Percentiles rank a stretch among this genome's conserved stretches.
These are phyloP conservation scores for Leuciscus idus DNA, from an alignment of 2,113 vertebrate genomes.

Conservation along the genomic window DNA sequence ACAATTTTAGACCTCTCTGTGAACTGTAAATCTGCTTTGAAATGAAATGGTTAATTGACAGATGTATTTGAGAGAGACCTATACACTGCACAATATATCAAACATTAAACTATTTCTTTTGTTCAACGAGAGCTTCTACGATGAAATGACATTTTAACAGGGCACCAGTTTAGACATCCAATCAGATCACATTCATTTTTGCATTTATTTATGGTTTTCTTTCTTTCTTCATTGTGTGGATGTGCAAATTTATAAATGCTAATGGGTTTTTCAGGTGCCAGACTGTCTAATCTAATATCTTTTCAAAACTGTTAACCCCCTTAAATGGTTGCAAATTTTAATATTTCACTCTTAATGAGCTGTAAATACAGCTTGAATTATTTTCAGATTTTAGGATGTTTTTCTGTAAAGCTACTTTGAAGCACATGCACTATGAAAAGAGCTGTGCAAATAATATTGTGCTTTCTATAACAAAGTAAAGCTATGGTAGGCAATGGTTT, in stretches of 20 bases:
- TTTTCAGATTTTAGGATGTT: background rate
- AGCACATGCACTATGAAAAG: background rate
- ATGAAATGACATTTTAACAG: background rate
- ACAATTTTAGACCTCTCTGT: background rate
- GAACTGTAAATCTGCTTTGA: constrained; percentile 23
- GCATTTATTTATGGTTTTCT: background rate
- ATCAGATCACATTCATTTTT: background rate
- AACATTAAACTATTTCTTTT: background rate
- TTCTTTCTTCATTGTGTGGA: background rate
- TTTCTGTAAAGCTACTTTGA: background rate
- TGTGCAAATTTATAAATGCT: background rate
- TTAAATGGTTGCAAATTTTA: background rate
- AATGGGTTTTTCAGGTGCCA: background rate
- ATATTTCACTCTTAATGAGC: background rate
- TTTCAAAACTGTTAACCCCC: background rate
- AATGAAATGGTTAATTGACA: background rate
- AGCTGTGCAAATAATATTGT: background rate
- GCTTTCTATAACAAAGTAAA: too few species aligned
- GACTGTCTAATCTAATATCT: background rate
- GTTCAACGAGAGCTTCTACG: background rate
- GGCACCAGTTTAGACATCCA: background rate
- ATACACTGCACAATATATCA: constrained; percentile 76
- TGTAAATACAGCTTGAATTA: constrained; percentile 3
- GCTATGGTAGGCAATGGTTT: too few species aligned
- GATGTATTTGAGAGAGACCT: constrained; percentile 71